These are phyloP conservation scores for Odontamblyopus lacepedii DNA, from an alignment of 2,797 vertebrate species.

Conservation along the genomic window DNA sequence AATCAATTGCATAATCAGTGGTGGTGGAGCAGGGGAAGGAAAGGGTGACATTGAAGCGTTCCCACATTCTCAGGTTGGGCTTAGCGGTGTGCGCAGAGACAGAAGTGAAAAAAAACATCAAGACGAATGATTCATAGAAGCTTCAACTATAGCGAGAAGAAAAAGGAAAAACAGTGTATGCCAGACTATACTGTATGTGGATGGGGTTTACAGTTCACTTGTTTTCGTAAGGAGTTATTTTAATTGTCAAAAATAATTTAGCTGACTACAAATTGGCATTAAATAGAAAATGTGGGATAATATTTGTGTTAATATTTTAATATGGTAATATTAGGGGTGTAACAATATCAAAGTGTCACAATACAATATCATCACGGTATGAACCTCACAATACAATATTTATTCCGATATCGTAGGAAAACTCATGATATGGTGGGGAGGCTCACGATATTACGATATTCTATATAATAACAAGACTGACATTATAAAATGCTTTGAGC, in stretches of 20 bases:
- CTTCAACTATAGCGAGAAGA: constrained; percentile 45
- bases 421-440: too few species aligned
- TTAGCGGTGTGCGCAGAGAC: constrained; percentile 44
- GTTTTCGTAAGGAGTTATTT: constrained; percentile 65
- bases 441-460: too few species aligned
- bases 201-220: constrained; percentile 67
- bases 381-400: too few species aligned
- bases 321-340: too few species aligned
- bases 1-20: constrained; percentile 81
- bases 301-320: constrained; percentile 42
- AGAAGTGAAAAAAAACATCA: constrained; percentile 46
- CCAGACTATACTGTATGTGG: constrained; percentile 29
- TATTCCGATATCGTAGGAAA: too few species aligned
- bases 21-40: constrained; percentile 71
- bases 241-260: constrained; percentile 73
- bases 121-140: constrained; percentile 60
- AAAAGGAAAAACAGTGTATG: constrained; percentile 39
- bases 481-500: too few species aligned
- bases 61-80: constrained; percentile 67
- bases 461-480: too few species aligned
- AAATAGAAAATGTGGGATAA: constrained; percentile 34
- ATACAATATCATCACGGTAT: too few species aligned
- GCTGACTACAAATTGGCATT: constrained; percentile 53
- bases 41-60: constrained; percentile 76
- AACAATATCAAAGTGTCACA: too few species aligned